These are phyloP conservation scores for Mythimna loreyi DNA, from an alignment of 2,888 invertebrate genomes.

Conservation along the genomic window DNA sequence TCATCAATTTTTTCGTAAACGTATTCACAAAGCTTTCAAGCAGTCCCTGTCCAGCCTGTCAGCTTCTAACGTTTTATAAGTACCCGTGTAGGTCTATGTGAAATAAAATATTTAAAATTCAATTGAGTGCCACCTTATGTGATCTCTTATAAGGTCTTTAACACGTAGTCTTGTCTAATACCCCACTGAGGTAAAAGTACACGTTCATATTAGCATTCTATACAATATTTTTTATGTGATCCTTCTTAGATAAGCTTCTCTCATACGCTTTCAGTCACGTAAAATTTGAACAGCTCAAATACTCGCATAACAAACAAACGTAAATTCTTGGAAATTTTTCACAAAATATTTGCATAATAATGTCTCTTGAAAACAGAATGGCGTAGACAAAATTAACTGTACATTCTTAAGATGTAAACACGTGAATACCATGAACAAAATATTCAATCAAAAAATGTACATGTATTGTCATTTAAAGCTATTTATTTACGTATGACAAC, in stretches of 20 bases:
- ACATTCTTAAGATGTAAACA: background rate
- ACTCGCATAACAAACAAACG: constrained; percentile 19
- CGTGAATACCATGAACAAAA: background rate
- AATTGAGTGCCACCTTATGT: background rate
- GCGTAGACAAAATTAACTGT: background rate
- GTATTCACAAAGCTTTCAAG: no score
- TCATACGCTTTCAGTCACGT: constrained; percentile 32
- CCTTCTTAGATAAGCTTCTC: constrained; percentile 9
- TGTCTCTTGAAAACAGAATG: background rate
- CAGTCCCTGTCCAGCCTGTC: no score
- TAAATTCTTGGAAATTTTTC: background rate
- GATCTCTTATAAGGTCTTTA: background rate
- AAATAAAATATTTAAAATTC: no score
- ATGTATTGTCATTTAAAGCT: no score
- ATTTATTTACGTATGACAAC: no score
- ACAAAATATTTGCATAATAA: constrained; percentile 11
- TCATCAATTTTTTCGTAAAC: no score
- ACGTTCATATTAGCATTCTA: background rate
- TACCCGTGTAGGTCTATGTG: no score
- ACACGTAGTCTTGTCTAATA: background rate
- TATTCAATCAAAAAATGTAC: no score
- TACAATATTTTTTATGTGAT: background rate
- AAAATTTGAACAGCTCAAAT: constrained; percentile 33
- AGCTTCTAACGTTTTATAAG: no score
- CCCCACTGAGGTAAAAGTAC: background rate